phyloP scores from a whole-genome alignment of 1,140 invertebrate species.

The Ostrea denselamellosa region DNA sequence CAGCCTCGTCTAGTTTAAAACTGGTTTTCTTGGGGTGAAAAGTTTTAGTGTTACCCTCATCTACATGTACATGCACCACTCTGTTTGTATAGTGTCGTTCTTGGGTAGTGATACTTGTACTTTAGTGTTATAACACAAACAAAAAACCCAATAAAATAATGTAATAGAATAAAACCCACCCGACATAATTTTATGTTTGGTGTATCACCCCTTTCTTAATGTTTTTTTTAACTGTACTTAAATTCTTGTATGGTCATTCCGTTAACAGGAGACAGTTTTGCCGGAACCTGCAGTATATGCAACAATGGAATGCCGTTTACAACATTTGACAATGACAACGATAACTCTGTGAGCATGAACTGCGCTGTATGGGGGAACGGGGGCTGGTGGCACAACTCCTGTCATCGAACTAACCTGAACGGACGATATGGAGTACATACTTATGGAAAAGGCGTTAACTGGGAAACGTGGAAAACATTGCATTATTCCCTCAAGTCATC shows the following conservation, averaged over 20 bases:
- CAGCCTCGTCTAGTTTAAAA: no score
- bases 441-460: constrained; percentile 21
- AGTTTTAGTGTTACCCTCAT: no score
- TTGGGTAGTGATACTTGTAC: no score
- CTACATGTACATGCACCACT: no score
- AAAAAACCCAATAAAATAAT: no score
- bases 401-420: constrained; percentile 42
- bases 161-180: no score
- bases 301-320: background rate
- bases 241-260: background rate
- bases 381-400: constrained; percentile 16
- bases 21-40: no score
- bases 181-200: no score
- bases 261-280: background rate
- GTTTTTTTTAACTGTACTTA: background rate
- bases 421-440: background rate
- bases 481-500: constrained; percentile 40
- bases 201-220: background rate
- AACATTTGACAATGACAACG: background rate
- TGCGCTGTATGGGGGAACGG: constrained; percentile 72
- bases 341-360: background rate
- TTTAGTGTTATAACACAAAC: no score
- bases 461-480: constrained; percentile 13
- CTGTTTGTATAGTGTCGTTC: no score
- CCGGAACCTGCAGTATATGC: background rate